Percentiles rank a stretch among this genome's conserved stretches.
Conservation (phyloP, 1,140 invertebrate genomes). For the Trialeurodes vaporariorum region DNA sequence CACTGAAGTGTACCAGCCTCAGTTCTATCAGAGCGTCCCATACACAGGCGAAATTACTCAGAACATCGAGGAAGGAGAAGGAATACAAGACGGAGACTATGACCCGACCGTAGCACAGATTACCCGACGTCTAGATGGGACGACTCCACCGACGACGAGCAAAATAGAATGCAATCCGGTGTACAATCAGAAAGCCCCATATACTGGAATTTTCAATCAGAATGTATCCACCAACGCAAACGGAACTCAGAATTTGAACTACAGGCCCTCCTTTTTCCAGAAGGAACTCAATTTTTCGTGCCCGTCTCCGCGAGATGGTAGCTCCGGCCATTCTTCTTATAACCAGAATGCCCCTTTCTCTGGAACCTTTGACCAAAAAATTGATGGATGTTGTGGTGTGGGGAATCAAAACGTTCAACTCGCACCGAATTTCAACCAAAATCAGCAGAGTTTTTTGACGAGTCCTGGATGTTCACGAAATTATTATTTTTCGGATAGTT, state of each 20-base stretch:
- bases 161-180: neutral
- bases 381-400: neutral
- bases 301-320: too few species aligned
- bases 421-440: neutral
- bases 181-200: neutral
- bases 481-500: neutral
- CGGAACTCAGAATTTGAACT: neutral
- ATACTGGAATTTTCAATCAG: neutral
- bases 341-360: neutral
- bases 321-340: neutral
- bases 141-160: neutral
- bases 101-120: neutral
- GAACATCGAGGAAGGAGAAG: neutral
- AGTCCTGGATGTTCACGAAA: too few species aligned
- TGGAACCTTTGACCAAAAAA: neutral
- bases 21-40: neutral
- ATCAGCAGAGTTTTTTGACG: neutral
- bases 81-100: neutral
- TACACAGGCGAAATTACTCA: neutral
- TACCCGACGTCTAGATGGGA: neutral
- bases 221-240: neutral
- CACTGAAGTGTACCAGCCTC: neutral
- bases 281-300: too few species aligned
- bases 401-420: neutral
- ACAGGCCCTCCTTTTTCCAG: neutral